Evolutionary conservation across 1,140 invertebrate genomes (phyloP).

Genomic region (Ceratitis capitata): DNA sequence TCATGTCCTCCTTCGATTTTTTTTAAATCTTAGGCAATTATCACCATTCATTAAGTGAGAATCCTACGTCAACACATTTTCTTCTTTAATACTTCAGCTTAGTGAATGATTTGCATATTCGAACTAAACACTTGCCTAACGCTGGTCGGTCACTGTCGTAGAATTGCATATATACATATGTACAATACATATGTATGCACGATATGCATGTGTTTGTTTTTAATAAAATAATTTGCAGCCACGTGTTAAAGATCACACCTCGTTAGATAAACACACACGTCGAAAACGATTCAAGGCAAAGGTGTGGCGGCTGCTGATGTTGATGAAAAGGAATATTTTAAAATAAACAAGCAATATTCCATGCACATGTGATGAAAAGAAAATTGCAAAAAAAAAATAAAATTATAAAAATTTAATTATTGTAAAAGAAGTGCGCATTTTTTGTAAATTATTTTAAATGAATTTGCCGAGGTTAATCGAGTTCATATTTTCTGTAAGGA

Average conservation of each 20-base stretch:
- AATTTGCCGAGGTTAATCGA: no score
- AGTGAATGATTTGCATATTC: neutral
- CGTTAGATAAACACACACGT: neutral
- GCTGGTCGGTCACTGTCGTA: neutral
- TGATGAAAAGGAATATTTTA: no score
- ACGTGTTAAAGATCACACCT: conserved; percentile 25
- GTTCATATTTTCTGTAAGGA: no score
- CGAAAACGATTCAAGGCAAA: neutral
- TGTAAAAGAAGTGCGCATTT: no score
- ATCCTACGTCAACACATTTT: neutral
- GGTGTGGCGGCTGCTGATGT: neutral
- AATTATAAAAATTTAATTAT: no score
- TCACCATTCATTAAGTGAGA: neutral
- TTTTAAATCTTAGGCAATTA: neutral
- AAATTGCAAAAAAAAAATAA: no score
- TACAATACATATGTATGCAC: neutral
- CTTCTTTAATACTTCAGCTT: neutral
- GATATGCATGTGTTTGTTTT: no score
- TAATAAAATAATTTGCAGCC: neutral
- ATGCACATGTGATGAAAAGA: no score
- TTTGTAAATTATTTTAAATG: no score
- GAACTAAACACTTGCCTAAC: neutral
- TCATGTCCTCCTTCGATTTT: no score
- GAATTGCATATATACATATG: neutral
- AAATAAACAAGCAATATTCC: neutral